Evolutionary conservation across 2,113 vertebrate genomes (phyloP), one percentile per base, ranked within the genome.

Genomic region (Dipodomys merriami): DNA sequence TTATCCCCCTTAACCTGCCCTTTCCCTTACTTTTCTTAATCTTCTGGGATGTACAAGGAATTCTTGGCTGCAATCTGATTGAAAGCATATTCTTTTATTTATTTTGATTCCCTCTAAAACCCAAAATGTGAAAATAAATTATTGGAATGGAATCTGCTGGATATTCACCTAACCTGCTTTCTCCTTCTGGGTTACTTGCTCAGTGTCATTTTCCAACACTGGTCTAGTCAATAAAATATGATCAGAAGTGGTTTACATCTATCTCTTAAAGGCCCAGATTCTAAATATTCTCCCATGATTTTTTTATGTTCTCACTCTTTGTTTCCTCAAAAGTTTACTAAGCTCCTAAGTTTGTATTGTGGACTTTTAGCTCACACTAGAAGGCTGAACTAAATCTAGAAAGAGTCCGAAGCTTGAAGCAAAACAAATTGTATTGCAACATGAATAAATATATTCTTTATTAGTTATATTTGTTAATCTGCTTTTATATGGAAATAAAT

Each of bases 401-500:
- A 73, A 22, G 23, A 88, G 25, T 15, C 20, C 72, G 44, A 71
- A 67, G 27, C 71, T 62, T 67, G 6, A 68, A 93, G n/a, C 8
- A 86, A 49, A 83, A 33, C 57, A 35, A 57, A 44, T 30, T 83
- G 79, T 13, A 81, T 9, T 90, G 23, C 68, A 33, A 72, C 8
- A 18, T 71, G 39, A 78, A 1, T 64, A 2, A 71, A 49, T 60
- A 22, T 68, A 62, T 74, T 46, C 39, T 35, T 88, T 39, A 22
- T 79, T 83, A n/a, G 33, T 64, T 68, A 83, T 29, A 65, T 1
- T 78, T 86, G 25, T 74, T 90, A 73, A 87, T 85, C 4, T 73
- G 65, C 10, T 68, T 80, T 90, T 44, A 90, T 76, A 18, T 80
- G 25, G 20, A 74, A 57, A 77, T 46, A 76, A 69, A 90, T 87